phyloP scores from a whole-genome alignment of 1,140 invertebrate species.

The Charaxes varanes region DNA sequence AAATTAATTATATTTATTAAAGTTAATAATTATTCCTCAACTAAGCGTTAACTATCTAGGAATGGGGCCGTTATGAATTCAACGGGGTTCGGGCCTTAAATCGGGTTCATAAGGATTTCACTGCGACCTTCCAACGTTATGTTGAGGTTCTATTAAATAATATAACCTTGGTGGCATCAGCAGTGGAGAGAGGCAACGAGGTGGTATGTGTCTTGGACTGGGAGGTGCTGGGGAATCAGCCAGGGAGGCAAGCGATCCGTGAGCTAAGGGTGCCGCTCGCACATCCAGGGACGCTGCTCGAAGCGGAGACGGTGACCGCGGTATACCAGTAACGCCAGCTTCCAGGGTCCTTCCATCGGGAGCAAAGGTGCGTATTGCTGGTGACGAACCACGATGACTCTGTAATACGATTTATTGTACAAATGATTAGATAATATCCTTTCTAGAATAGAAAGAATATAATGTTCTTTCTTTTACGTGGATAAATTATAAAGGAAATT shows the following conservation, averaged over 20 bases:
- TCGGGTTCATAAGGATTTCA: too few species aligned
- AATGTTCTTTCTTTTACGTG: too few species aligned
- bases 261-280: constrained; percentile 75
- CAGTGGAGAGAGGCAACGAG: constrained; percentile 81
- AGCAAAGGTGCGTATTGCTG: constrained; percentile 84
- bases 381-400: constrained; percentile 84
- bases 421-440: too few species aligned
- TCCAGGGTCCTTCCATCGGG: constrained; percentile 82
- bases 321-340: constrained; percentile 75
- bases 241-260: constrained; percentile 75
- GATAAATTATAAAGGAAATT: too few species aligned
- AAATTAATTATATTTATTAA: too few species aligned
- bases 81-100: too few species aligned
- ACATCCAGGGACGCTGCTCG: constrained; percentile 84
- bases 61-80: too few species aligned
- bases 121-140: too few species aligned
- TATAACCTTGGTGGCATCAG: constrained; percentile 78
- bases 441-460: too few species aligned
- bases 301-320: constrained; percentile 83
- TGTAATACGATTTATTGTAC: constrained; percentile 32
- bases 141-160: not conserved
- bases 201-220: constrained; percentile 68
- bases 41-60: too few species aligned
- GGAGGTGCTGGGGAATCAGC: constrained; percentile 70
- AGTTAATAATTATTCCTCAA: too few species aligned